Evolutionary conservation across 1,140 invertebrate genomes (phyloP).

Genomic region (Reticulitermes speratus): DNA sequence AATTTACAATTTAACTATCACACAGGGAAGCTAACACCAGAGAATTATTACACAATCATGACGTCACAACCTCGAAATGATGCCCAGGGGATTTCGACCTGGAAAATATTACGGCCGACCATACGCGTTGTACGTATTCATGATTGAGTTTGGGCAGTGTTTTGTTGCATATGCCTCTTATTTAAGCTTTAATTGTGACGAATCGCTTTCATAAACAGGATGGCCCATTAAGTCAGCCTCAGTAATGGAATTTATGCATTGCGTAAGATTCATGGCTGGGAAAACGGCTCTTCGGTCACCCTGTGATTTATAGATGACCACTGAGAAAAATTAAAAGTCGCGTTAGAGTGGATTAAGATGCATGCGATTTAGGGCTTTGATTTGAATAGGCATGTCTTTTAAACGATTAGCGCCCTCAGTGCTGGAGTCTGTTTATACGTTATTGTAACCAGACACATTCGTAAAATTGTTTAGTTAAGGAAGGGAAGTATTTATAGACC

Average conservation of each 20-base stretch:
- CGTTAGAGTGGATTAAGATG: neutral
- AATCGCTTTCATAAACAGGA: conserved; percentile 16
- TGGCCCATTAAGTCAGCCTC: neutral
- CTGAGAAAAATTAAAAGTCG: neutral
- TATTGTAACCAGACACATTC: no score
- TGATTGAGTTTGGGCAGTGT: neutral
- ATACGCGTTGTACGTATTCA: neutral
- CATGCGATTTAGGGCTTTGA: no score
- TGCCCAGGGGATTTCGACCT: neutral
- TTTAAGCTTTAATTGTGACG: neutral
- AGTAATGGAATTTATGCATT: conserved; percentile 14
- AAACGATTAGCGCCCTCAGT: no score
- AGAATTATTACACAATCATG: conserved; percentile 19
- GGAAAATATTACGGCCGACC: neutral
- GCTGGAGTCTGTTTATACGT: no score
- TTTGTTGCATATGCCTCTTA: neutral
- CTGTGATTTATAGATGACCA: neutral
- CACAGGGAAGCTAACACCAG: neutral
- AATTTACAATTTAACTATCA: conserved; percentile 14
- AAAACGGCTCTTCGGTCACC: neutral
- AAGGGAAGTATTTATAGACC: no score
- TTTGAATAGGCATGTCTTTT: no score
- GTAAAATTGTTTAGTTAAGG: no score
- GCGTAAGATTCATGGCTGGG: neutral
- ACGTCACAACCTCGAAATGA: neutral